Evolutionary conservation across 2,113 vertebrate species (phyloP).

Genomic region (Lasiurus cinereus): DNA sequence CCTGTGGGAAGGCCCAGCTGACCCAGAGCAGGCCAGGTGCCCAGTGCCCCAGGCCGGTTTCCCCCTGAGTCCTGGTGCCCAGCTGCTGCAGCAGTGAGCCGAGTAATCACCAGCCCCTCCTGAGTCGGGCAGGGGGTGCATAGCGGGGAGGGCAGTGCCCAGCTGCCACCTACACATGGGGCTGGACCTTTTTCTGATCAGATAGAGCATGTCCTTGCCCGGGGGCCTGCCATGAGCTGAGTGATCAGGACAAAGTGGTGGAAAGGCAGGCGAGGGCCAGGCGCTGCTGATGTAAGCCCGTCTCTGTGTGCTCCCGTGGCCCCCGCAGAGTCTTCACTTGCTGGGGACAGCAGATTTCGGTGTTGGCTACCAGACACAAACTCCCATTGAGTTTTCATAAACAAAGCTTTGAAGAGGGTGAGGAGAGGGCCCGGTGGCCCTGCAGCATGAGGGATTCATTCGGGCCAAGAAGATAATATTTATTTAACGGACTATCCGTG

Average conservation of each 20-base stretch:
- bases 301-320: not conserved
- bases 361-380: not conserved
- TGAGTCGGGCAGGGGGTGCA: too few species aligned
- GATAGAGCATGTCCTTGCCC: too few species aligned
- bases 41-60: not conserved
- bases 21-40: not conserved
- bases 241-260: not conserved
- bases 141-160: too few species aligned
- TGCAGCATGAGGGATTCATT: not conserved
- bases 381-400: not conserved
- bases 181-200: not conserved
- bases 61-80: not conserved
- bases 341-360: not conserved
- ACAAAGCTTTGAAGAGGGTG: not conserved
- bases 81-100: too few species aligned
- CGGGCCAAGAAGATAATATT: not conserved
- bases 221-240: fast-evolving
- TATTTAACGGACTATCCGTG: not conserved
- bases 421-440: not conserved
- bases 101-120: not conserved
- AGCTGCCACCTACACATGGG: not conserved
- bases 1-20: fast-evolving
- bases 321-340: fast-evolving
- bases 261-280: not conserved
- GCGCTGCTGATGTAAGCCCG: not conserved